Evolutionary conservation across 2,797 vertebrate genomes (phyloP), one percentile per base, ranked within the genome.

Genomic region (Bothrops alternatus): DNA sequence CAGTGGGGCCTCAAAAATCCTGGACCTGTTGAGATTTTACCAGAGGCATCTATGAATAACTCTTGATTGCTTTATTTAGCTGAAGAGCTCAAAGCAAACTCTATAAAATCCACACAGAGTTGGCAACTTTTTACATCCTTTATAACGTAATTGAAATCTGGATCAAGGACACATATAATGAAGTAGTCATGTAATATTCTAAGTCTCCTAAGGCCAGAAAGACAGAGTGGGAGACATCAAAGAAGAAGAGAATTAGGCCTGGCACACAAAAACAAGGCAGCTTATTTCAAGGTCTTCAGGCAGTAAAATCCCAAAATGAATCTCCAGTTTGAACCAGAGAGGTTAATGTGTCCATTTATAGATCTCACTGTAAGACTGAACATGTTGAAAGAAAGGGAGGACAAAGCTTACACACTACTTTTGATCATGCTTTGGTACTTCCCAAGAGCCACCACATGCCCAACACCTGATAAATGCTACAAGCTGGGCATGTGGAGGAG

Each of bases 391-490:
- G 97, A 28, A 50, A 47, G 57, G 69, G 98, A 97, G 97, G 98
- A 97, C 97, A 93, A 91, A 95, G 91, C 87, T 96, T 89, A 95
- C 92, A 91, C 86, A 95, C 97, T 97, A 97, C 97, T 98, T 98
- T 98, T 97, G 98, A 98, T 98, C 98, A 98, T 93, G 91, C 95
- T 96, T 96, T 42, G 95, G 95, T 94, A 0, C 91, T 96, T 94
- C 93, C 94, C 92, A 92, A 89, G 94, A 96, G 96, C 98, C 97
- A 96, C 97, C 98, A 98, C 98, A 97, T 98, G 98, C 97, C 98
- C 97, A 97, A 97, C 98, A 98, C 98, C 98, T 99, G 98, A 99
- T 98, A 98, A 98, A 98, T 95, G 97, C 97, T 97, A 96, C 96
- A 97, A 97, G 96, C 13, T 93, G 32, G 32, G 96, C 94, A 96